phyloP scores from a whole-genome alignment of 2,888 invertebrate species.

The Lysandra bellargus region DNA sequence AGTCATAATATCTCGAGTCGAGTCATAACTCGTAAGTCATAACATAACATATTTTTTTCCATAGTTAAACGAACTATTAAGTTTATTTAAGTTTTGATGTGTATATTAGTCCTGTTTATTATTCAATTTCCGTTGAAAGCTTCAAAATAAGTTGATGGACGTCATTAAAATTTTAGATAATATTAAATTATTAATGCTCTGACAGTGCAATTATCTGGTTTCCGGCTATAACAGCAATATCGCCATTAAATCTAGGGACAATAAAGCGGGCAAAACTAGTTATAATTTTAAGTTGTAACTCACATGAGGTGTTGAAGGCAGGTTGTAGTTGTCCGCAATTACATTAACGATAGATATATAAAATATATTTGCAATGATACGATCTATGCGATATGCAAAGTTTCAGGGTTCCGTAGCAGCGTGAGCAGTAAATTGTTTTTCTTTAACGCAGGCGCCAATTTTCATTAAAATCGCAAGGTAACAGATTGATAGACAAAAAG shows the following conservation, averaged over 20 bases:
- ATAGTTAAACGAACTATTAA: not conserved
- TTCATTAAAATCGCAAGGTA: not conserved
- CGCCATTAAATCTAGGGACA: not conserved
- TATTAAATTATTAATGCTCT: not conserved
- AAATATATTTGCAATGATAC: conserved; percentile 6
- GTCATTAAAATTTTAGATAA: not conserved
- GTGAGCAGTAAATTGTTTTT: not conserved
- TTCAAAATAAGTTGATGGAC: not conserved
- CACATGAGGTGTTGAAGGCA: conserved; percentile 13
- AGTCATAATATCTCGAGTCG: too few species aligned
- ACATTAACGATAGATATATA: not conserved
- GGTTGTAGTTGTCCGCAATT: conserved; percentile 5
- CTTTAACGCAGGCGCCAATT: not conserved
- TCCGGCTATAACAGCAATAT: not conserved
- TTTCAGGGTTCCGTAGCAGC: not conserved
- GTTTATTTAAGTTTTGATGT: too few species aligned
- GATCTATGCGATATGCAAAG: not conserved
- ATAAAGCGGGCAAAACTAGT: not conserved
- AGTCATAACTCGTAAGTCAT: too few species aligned
- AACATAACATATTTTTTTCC: not conserved
- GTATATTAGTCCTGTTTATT: not conserved
- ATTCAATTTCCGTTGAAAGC: not conserved
- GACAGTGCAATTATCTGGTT: not conserved
- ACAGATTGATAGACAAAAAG: too few species aligned
- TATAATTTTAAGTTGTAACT: conserved; percentile 2